These are phyloP conservation scores for Apis florea DNA, from an alignment of 1,140 invertebrate genomes.

Conservation along the genomic window DNA sequence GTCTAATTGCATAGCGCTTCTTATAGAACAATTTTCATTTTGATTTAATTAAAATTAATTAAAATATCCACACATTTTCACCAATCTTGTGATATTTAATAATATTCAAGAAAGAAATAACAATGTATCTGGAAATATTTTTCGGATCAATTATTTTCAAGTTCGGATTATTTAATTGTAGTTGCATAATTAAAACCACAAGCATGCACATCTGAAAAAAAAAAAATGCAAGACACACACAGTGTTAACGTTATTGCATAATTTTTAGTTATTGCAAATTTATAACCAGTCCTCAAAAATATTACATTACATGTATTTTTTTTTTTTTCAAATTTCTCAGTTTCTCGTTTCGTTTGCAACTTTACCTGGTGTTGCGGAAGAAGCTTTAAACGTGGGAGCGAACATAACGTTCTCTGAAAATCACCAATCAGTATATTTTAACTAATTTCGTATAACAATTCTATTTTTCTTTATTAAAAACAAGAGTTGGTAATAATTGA, in stretches of 20 bases:
- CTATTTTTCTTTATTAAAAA: background rate
- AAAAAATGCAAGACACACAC: no score
- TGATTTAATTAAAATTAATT: constrained; percentile 38
- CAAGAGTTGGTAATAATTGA: no score
- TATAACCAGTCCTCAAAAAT: background rate
- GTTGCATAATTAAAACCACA: background rate
- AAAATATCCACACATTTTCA: background rate
- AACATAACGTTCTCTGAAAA: constrained; percentile 87
- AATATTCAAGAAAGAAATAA: background rate
- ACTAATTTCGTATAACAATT: background rate
- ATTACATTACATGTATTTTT: background rate
- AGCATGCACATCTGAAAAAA: background rate
- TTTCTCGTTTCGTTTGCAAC: constrained; percentile 40
- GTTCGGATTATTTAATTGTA: no score
- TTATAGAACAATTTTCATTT: background rate
- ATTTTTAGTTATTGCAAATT: background rate
- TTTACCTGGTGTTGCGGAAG: constrained; percentile 87
- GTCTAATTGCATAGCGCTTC: constrained; percentile 66
- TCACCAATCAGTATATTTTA: constrained; percentile 76
- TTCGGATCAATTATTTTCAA: no score
- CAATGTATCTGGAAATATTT: no score
- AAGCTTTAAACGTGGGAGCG: constrained; percentile 89
- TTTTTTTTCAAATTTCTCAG: no score
- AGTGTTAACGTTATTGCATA: background rate
- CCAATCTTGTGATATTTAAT: no score